Evolutionary conservation across 2,888 invertebrate species (phyloP).

Genomic region (Callosobruchus maculatus): DNA sequence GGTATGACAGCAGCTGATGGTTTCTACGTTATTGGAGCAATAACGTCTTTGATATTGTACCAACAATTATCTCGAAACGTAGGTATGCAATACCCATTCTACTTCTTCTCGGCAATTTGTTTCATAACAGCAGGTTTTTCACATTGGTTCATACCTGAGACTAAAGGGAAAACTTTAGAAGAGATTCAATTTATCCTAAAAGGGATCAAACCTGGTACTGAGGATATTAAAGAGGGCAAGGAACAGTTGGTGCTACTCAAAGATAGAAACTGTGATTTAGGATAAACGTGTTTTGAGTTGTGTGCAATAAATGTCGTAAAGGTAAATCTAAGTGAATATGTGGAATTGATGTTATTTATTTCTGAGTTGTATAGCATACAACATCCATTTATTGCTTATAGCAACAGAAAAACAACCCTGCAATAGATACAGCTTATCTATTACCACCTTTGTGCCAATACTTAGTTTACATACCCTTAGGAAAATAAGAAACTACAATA

Average conservation of each 20-base stretch:
- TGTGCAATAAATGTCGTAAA: no score
- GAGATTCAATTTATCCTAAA: slow-evolving; percentile 46
- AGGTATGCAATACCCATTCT: slow-evolving; percentile 43
- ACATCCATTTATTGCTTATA: no score
- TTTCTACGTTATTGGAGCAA: slow-evolving; percentile 40
- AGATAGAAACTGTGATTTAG: slow-evolving; percentile 4
- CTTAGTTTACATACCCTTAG: no score
- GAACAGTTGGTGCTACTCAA: slow-evolving; percentile 1
- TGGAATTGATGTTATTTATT: no score
- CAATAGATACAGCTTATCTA: no score
- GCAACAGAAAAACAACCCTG: no score
- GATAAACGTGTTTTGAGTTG: slow-evolving; percentile 1
- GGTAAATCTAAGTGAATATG: no score
- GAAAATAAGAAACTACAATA: no score
- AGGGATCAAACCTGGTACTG: slow-evolving; percentile 18
- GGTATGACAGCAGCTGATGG: slow-evolving; percentile 46
- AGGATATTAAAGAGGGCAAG: slow-evolving; percentile 15
- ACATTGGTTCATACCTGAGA: slow-evolving; percentile 42
- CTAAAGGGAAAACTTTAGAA: slow-evolving; percentile 44
- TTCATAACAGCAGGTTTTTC: slow-evolving; percentile 40
- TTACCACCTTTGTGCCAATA: no score
- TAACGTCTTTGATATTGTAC: slow-evolving; percentile 42
- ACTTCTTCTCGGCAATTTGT: slow-evolving; percentile 40
- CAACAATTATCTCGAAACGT: slow-evolving; percentile 32
- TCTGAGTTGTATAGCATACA: no score